Conservation (phyloP, 2,113 vertebrate species). For the Callopanchax toddi region DNA sequence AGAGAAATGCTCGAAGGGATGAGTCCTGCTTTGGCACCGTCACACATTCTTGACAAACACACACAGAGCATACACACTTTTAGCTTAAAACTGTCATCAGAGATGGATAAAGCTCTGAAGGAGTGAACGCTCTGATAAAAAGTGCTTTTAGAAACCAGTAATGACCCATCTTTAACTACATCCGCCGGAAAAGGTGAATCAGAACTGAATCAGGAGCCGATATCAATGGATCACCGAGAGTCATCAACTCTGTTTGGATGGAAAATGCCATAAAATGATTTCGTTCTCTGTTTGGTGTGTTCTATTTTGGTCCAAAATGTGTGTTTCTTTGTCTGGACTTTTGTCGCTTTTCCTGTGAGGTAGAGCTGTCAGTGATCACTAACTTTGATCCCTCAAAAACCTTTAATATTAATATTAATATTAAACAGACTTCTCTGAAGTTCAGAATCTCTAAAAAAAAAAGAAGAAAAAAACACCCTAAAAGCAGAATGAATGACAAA, state of each 20-base stretch:
- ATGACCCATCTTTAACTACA: constrained; percentile 4
- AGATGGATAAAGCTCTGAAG: constrained; percentile 2
- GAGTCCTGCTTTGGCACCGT: constrained; percentile 12
- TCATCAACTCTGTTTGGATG: constrained; percentile 4
- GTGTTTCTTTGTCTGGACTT: not conserved
- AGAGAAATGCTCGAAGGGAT: constrained; percentile 28
- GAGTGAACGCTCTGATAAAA: not conserved
- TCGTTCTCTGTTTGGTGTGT: constrained; percentile 12
- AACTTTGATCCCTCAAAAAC: constrained; percentile 12
- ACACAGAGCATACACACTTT: not conserved
- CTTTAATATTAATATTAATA: too few species aligned
- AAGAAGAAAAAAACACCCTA: too few species aligned
- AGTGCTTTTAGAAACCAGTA: not conserved
- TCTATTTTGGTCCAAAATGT: not conserved
- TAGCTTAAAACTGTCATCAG: constrained; percentile 1
- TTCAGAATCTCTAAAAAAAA: not conserved
- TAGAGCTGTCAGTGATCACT: constrained; percentile 12
- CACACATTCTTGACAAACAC: constrained; percentile 21
- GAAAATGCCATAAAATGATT: constrained; percentile 23
- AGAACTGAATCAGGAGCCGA: not conserved
- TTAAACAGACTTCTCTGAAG: not conserved
- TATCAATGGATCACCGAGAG: constrained; percentile 3
- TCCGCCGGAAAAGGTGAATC: not conserved
- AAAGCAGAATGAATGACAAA: too few species aligned
- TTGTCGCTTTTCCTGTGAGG: not conserved